A percentile compares a stretch with the other conserved stretches of the same genome.
Evolutionary conservation across 2,113 vertebrate species (phyloP).

Genomic region (Theristicus caerulescens): DNA sequence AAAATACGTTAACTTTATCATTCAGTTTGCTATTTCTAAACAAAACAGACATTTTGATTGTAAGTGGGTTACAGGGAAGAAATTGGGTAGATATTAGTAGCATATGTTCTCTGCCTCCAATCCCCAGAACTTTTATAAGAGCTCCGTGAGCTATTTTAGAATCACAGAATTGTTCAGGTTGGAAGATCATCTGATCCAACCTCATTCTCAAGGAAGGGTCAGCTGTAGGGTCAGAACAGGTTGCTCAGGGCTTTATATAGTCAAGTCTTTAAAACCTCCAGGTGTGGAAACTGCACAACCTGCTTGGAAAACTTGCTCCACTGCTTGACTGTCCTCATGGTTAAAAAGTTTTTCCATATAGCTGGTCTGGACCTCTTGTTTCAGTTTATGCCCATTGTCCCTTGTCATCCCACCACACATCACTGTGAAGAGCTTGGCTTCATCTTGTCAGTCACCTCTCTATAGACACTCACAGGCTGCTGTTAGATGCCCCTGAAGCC

Average conservation of each 20-base stretch:
- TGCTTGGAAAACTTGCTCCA: background rate
- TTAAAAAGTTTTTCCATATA: background rate
- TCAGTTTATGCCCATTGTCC: background rate
- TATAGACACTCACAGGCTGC: background rate
- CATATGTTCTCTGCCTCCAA: background rate
- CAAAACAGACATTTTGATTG: constrained; percentile 23
- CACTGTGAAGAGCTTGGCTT: background rate
- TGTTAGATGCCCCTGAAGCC: background rate
- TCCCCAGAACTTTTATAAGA: background rate
- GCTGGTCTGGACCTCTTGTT: background rate
- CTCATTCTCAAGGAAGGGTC: background rate
- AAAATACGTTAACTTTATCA: background rate
- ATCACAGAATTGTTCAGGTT: background rate
- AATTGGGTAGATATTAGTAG: background rate
- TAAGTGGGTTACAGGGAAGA: background rate
- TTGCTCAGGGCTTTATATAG: background rate
- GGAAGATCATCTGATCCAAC: background rate
- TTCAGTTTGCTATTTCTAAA: constrained; percentile 34
- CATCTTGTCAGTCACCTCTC: background rate
- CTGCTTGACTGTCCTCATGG: background rate
- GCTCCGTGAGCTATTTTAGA: background rate
- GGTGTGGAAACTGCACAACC: background rate
- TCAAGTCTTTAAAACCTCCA: background rate
- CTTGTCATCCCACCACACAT: background rate
- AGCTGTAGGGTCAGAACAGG: background rate